Evolutionary conservation across 2,888 invertebrate species (phyloP).

Genomic region (Ochlodes sylvanus): DNA sequence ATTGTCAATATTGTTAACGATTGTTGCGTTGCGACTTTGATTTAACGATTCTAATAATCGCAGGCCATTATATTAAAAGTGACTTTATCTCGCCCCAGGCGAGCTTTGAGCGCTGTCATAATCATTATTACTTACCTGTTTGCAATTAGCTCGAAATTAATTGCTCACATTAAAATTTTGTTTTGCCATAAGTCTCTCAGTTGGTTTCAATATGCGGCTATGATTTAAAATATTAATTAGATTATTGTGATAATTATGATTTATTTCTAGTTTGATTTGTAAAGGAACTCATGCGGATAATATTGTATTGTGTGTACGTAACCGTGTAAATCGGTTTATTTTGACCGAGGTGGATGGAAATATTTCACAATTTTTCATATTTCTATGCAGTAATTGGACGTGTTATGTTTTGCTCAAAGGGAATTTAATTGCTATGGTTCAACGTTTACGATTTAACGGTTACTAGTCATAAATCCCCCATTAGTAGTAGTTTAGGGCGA

Average conservation of each 20-base stretch:
- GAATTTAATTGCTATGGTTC: no score
- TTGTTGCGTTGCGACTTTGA: conserved; percentile 41
- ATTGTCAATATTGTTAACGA: conserved; percentile 40
- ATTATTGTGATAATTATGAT: conserved; percentile 17
- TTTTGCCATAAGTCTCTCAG: conserved; percentile 26
- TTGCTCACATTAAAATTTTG: conserved; percentile 22
- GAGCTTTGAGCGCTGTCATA: conserved; percentile 22
- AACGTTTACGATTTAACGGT: no score
- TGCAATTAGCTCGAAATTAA: conserved; percentile 34
- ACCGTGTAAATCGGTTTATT: background rate
- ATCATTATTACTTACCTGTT: conserved; percentile 27
- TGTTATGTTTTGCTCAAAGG: no score
- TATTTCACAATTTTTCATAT: no score
- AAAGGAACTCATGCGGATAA: conserved; percentile 8
- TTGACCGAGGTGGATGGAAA: no score
- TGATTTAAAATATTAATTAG: conserved; percentile 29
- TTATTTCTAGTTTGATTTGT: background rate
- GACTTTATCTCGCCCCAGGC: conserved; percentile 38
- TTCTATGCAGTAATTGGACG: no score
- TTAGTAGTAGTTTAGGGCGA: no score
- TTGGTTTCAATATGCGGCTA: conserved; percentile 28
- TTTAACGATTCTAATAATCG: conserved; percentile 36
- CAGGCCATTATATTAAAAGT: conserved; percentile 41
- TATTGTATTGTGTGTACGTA: background rate
- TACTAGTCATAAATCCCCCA: no score